These are phyloP conservation scores for Mola mola DNA, from an alignment of 2,113 vertebrate genomes.

Conservation along the genomic window DNA sequence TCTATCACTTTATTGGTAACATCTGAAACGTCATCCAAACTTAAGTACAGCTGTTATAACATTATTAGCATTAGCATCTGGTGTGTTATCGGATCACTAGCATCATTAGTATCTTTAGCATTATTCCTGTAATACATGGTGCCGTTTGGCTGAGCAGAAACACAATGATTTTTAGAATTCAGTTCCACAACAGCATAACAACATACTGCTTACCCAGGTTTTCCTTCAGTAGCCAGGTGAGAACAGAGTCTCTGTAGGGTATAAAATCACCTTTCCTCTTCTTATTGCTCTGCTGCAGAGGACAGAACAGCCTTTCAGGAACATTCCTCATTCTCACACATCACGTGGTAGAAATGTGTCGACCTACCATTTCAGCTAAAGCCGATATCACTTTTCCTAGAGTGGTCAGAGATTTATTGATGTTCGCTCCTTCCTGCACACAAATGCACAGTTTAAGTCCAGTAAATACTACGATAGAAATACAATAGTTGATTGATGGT, in stretches of 20 bases:
- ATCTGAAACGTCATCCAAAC: no score
- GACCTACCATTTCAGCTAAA: conserved; percentile 87
- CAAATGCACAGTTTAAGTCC: neutral
- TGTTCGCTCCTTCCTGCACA: conserved; percentile 90
- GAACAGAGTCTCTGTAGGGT: conserved; percentile 90
- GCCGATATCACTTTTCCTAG: conserved; percentile 92
- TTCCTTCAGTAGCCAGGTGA: conserved; percentile 86
- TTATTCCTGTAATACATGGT: no score
- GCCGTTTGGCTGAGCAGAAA: no score
- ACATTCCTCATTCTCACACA: neutral
- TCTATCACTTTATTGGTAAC: no score
- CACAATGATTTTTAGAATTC: no score
- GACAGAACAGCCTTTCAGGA: neutral
- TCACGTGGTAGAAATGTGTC: neutral
- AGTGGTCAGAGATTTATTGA: conserved; percentile 93
- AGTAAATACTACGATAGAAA: neutral
- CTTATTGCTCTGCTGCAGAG: conserved; percentile 85
- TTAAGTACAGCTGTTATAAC: no score
- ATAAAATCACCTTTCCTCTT: conserved; percentile 89
- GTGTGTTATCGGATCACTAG: no score
- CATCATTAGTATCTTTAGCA: no score
- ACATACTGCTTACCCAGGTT: conserved; percentile 72
- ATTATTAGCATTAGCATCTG: no score
- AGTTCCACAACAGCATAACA: no score
- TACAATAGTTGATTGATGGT: no score